Conservation (phyloP, 92 coral and sea anemone genomes). For the Palythoa grandis region DNA sequence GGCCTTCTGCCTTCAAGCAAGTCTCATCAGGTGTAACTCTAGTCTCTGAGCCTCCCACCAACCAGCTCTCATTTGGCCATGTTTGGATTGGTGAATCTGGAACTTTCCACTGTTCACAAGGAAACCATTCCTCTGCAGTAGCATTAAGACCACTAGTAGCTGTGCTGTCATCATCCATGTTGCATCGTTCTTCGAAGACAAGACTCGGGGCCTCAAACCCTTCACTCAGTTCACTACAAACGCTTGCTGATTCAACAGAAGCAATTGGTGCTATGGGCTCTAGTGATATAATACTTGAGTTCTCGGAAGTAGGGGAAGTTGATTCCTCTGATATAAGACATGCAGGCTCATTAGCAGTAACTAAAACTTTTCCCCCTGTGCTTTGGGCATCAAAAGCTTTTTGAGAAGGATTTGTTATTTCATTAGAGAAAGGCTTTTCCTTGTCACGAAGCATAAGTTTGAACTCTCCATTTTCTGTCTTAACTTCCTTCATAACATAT, state of each 20-base stretch:
- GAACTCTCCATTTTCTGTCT: not conserved
- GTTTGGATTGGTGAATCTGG: not conserved
- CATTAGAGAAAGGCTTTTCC: not conserved
- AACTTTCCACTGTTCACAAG: slow-evolving; percentile 12
- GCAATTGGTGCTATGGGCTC: not conserved
- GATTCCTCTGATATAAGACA: slow-evolving; percentile 1
- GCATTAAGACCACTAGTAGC: slow-evolving; percentile 8
- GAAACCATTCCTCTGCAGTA: slow-evolving; percentile 31
- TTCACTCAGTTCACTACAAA: not conserved
- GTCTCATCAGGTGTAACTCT: not conserved
- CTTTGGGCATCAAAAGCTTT: not conserved
- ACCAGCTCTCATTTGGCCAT: slow-evolving; percentile 22
- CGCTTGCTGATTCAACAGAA: slow-evolving; percentile 2
- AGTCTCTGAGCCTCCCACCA: not conserved
- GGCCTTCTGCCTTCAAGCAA: not conserved
- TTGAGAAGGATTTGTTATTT: not conserved
- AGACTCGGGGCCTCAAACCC: not conserved
- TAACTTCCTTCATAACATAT: slow-evolving; percentile 13
- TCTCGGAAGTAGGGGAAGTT: not conserved
- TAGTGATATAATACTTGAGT: not conserved
- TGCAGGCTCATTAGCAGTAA: not conserved
- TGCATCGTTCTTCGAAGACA: not conserved
- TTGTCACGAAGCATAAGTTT: slow-evolving; percentile 25
- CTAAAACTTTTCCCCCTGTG: not conserved
- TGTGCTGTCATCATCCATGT: not conserved